phyloP scores from a whole-genome alignment of 2,113 vertebrate species.

The Pseudorectes ferrugineus region DNA sequence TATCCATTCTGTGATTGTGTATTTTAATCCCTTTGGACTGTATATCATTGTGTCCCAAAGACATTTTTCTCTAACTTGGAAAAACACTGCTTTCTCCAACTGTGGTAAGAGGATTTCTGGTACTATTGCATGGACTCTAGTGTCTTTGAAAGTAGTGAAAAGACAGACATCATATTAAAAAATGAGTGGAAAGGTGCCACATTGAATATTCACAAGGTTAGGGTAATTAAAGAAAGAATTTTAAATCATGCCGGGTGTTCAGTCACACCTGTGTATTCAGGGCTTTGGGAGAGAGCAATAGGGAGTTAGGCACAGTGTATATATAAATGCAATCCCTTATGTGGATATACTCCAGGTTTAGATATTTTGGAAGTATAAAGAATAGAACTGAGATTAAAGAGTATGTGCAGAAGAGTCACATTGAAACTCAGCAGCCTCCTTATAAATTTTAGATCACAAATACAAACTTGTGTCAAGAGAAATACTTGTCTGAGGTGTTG shows the following conservation, averaged over 20 bases:
- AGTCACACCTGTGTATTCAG: background rate
- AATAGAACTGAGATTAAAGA: conserved; percentile 30
- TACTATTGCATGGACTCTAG: background rate
- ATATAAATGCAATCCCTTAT: background rate
- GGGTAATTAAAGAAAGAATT: background rate
- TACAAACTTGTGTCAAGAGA: background rate
- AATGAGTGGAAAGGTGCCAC: background rate
- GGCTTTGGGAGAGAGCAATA: background rate
- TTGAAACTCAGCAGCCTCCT: conserved; percentile 19
- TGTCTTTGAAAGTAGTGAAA: background rate
- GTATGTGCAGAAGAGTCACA: conserved; percentile 7
- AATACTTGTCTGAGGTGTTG: conserved; percentile 35
- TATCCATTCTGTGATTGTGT: background rate
- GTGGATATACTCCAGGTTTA: background rate
- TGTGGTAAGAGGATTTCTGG: background rate
- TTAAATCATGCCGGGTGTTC: background rate
- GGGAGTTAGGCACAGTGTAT: background rate
- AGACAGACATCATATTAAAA: background rate
- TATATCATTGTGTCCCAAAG: background rate
- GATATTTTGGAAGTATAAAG: background rate
- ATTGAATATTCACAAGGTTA: background rate
- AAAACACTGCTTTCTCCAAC: background rate
- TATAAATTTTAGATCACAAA: conserved; percentile 45
- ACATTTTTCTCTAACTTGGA: background rate
- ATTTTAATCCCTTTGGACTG: background rate